Percentiles rank a stretch among this genome's conserved stretches.
phyloP scores from a whole-genome alignment of 2,797 vertebrate species.

The Esox lucius region DNA sequence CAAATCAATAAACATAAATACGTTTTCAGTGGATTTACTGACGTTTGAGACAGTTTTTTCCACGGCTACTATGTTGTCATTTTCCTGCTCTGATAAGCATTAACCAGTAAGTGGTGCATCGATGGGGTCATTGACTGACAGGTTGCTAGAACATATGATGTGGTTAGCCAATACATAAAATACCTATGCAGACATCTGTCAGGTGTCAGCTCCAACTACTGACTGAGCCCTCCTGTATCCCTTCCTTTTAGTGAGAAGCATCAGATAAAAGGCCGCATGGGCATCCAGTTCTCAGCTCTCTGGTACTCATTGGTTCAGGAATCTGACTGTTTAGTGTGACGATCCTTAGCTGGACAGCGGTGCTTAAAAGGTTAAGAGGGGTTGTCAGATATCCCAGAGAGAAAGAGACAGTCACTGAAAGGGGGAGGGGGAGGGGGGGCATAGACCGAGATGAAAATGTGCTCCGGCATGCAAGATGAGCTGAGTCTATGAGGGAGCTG shows the following conservation, averaged over 20 bases:
- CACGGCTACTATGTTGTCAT: not conserved
- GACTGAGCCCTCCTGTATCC: not conserved
- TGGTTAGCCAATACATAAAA: no score
- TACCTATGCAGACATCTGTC: no score
- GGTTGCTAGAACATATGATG: no score
- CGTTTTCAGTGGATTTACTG: no score
- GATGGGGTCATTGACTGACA: no score
- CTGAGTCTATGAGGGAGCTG: constrained; percentile 49
- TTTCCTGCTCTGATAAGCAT: no score
- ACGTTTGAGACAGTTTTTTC: not conserved
- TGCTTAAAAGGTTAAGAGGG: not conserved
- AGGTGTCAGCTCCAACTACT: not conserved
- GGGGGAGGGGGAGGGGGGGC: constrained; percentile 1
- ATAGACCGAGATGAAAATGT: constrained; percentile 12
- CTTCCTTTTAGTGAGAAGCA: not conserved
- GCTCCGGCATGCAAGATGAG: constrained; percentile 7
- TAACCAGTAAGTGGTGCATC: no score
- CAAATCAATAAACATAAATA: not conserved
- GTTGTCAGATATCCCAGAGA: no score
- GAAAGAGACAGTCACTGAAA: constrained; percentile 14
- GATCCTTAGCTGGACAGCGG: constrained; percentile 34
- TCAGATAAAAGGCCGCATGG: not conserved
- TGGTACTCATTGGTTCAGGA: constrained; percentile 38
- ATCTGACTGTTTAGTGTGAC: constrained; percentile 30
- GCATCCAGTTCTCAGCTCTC: constrained; percentile 28